phyloP scores from a whole-genome alignment of 2,113 vertebrate genomes.

The Grammatotria lemairii region DNA sequence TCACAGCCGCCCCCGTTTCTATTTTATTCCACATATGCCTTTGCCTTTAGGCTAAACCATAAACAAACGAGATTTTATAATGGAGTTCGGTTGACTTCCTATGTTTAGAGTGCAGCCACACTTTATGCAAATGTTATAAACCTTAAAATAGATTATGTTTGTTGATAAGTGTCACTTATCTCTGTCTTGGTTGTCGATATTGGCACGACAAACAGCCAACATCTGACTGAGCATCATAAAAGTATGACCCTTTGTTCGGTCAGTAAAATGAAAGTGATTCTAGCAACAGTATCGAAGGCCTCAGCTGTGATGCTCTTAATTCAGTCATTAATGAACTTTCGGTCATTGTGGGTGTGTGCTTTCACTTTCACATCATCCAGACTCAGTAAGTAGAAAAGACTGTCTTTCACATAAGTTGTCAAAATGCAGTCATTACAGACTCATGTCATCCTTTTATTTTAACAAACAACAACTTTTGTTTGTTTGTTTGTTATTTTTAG shows the following conservation, averaged over 20 bases:
- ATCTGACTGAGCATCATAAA: background rate
- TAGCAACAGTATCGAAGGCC: background rate
- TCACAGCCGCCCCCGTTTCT: fast-evolving
- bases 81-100: background rate
- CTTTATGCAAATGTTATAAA: background rate
- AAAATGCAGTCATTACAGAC: background rate
- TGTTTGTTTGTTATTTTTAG: background rate
- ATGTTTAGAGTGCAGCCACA: background rate
- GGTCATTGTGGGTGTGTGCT: background rate
- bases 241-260: background rate
- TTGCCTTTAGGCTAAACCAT: background rate
- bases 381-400: background rate
- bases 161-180: background rate
- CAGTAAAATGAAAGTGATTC: background rate
- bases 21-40: background rate
- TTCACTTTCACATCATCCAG: conserved; percentile 23
- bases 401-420: background rate
- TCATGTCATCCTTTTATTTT: background rate
- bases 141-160: background rate
- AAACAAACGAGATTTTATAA: background rate
- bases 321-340: background rate
- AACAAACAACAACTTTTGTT: background rate
- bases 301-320: background rate
- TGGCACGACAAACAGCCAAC: background rate
- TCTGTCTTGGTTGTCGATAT: background rate